phyloP scores from a whole-genome alignment of 2,797 vertebrate genomes.

The Chaunax sp. region DNA sequence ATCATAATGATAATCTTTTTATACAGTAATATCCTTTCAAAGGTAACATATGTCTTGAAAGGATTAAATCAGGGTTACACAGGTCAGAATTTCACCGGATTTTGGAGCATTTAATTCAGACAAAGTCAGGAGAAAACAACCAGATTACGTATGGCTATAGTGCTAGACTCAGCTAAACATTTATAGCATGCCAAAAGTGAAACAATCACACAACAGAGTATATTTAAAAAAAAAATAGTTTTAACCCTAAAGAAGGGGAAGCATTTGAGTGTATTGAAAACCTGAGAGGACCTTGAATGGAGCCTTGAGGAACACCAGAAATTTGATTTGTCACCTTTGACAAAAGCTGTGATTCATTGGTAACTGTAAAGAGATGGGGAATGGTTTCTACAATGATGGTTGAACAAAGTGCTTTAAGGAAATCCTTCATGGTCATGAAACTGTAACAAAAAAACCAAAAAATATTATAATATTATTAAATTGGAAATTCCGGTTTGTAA shows the following conservation, averaged over 20 bases:
- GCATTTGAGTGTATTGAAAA: not conserved
- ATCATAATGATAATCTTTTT: not conserved
- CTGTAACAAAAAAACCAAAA: too few species aligned
- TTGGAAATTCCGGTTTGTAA: too few species aligned
- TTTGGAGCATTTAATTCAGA: not conserved
- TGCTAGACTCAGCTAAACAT: not conserved
- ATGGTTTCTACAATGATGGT: not conserved
- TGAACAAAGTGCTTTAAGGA: too few species aligned
- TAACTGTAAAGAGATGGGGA: too few species aligned
- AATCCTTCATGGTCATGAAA: too few species aligned
- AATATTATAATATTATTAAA: too few species aligned
- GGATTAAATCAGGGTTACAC: constrained; percentile 1
- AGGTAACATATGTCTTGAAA: not conserved
- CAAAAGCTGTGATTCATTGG: too few species aligned
- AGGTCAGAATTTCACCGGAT: not conserved
- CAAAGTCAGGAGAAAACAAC: not conserved
- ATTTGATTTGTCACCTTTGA: too few species aligned
- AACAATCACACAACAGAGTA: not conserved
- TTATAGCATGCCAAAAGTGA: too few species aligned
- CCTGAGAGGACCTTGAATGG: not conserved
- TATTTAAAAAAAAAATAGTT: not conserved
- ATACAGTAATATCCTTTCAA: not conserved
- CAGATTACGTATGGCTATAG: not conserved
- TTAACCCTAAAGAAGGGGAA: not conserved
- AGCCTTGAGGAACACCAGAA: constrained; percentile 13